Evolutionary conservation across 2,888 invertebrate genomes (phyloP), one percentile per base, ranked within the genome.

Genomic region (Drosophila demipolita): DNA sequence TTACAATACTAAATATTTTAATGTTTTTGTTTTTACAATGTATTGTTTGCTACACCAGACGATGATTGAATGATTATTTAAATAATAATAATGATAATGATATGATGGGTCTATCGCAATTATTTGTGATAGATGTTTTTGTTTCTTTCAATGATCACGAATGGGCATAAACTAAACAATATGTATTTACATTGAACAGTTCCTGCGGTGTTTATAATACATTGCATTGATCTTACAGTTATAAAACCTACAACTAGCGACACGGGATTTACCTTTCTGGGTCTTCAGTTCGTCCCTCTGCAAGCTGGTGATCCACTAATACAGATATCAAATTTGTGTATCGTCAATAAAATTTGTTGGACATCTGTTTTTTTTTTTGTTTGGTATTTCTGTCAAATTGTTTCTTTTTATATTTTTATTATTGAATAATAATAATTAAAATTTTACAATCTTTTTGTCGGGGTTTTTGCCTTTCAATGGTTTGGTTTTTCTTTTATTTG

Each of bases 371-470:
- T 59, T 68, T 69, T 40, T 59, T 63, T 68, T 69, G 42, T 73
- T 71, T 62, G 65, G 64, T 75, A 78, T 84, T 81, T 87, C 73
- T 86, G 80, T 87, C 75, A 90, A 87, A 83, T 82, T 78, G 81
- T 82, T 83, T 80, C 76, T 78, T 81, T 79, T 87, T 77, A 66
- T 83, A 78, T 75, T 84, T 89, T 90, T 89, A 85, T 86, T 90
- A 88, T 83, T 88, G 89, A 84, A 89, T 87, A 84, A 83, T 80
- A 84, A 88, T 83, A 88, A 87, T 88, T 87, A 90, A 88, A 90
- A 85, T 88, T 89, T 82, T 87, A 87, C 88, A 87, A 82, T 55
- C 26, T 68, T 78, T 71, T 79, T 52, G 49, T 86, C 60, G 70
- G 81, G 73, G 66, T 68, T 70, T 78, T 78, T 68, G 52, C 72